Evolutionary conservation across 2,113 vertebrate genomes (phyloP), one percentile per base, ranked within the genome.

Genomic region (Pomatostomus ruficeps): DNA sequence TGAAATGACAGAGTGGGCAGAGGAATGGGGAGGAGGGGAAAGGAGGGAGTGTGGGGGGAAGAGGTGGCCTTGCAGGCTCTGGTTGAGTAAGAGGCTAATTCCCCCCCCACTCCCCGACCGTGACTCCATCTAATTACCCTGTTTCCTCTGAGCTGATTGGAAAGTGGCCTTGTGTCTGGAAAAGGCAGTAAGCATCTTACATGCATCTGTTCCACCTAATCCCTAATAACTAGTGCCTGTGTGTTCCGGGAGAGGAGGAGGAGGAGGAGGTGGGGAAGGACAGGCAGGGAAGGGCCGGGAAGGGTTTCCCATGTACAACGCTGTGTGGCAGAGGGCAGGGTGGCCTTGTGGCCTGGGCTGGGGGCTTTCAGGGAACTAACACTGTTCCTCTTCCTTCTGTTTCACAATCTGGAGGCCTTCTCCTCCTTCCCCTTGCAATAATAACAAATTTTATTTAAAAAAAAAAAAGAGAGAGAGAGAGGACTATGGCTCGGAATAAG

Each of bases 201-300:
- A 81, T 93, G 89, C 97, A 96, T 96, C 94, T 98, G 97, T 96
- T 96, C 96, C 66, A 84, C 85, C 94, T 98, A 98, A 98, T 98
- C 97, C 97, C 93, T 87, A 70, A 62, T 94, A 92, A 96, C 68
- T 80, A 48, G 74, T 22, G 91, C 93, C 91, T 96, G 95, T 97
- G 96, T 95, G 87, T 89, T 94, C 79, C 8, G 35, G 40, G 43
- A 88, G 80, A 57, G 86, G 51, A 59, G 84, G 75, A 42, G 78
- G 63, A 33, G 88, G 74, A n/a, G 85, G 79, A 38, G 66, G 35
- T 46, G 68, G 75, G 93, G 91, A 54, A 66, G 83, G 77, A 93
- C 18, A 7, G 43, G 58, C 14, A 1, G 79, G 87, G 49, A 48
- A 54, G 62, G 33, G 55, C 22, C 1, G 19, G 54, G 87, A 75